Evolutionary conservation across 1,140 invertebrate genomes (phyloP).

Genomic region (Arion vulgaris): DNA sequence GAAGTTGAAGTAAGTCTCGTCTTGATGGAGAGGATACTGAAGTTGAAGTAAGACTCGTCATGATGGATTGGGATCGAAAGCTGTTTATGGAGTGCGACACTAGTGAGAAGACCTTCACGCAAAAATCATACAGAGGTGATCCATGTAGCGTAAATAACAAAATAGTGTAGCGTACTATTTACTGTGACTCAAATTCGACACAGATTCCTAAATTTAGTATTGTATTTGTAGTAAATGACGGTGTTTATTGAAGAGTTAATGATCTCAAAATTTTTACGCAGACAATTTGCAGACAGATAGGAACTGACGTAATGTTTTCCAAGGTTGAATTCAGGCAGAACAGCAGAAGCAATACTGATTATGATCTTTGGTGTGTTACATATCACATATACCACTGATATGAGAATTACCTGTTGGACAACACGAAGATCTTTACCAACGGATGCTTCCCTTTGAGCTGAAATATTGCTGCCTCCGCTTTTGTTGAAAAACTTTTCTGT

Average conservation of each 20-base stretch:
- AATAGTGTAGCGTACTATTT: background rate
- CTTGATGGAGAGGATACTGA: too few relatives aligned
- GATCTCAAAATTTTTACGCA: background rate
- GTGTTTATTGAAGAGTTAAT: background rate
- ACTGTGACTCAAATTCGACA: too few relatives aligned
- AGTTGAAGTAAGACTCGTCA: too few relatives aligned
- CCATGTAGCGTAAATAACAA: too few relatives aligned
- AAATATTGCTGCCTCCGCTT: background rate
- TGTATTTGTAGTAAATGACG: background rate
- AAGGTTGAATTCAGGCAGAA: background rate
- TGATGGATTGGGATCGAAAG: too few relatives aligned
- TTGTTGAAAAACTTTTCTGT: background rate
- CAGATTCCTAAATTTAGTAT: conserved; percentile 8
- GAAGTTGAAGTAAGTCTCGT: too few relatives aligned
- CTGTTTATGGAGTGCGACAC: too few relatives aligned
- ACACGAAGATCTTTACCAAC: background rate
- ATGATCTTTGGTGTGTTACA: conserved; percentile 1
- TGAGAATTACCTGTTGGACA: background rate
- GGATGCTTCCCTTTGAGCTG: background rate
- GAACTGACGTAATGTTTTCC: background rate
- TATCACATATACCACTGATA: background rate
- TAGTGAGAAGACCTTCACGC: too few relatives aligned
- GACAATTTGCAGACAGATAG: background rate
- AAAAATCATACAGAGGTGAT: too few relatives aligned
- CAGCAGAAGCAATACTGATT: background rate